Evolutionary conservation across 2,113 vertebrate genomes (phyloP).

Genomic region (Thalassarche chlororhynchos): DNA sequence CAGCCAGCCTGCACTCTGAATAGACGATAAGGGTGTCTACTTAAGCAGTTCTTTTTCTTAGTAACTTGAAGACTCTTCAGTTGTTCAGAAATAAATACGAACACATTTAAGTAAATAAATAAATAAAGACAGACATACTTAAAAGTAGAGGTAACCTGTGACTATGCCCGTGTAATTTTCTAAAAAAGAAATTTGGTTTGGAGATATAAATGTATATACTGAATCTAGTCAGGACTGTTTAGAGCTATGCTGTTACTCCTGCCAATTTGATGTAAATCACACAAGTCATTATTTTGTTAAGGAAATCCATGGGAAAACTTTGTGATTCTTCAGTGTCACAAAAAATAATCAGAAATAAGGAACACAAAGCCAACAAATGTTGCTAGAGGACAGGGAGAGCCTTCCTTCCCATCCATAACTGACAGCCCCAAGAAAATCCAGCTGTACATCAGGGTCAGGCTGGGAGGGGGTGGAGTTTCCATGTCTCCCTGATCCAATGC

Average conservation of each 20-base stretch:
- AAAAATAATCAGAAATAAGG: background rate
- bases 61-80: background rate
- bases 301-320: background rate
- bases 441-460: background rate
- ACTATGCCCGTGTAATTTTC: background rate
- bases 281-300: background rate
- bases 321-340: background rate
- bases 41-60: background rate
- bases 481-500: no score
- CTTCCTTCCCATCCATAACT: background rate
- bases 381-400: background rate
- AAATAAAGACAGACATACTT: background rate
- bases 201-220: background rate
- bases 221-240: background rate
- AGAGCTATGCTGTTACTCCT: background rate
- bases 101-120: background rate
- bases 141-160: background rate
- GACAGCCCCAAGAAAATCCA: background rate
- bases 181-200: background rate
- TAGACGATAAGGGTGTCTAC: no score
- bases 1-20: background rate
- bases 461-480: background rate
- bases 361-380: background rate
- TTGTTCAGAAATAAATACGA: background rate
- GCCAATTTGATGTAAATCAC: background rate